phyloP scores from a whole-genome alignment of 2,113 vertebrate species.

The Pseudorasbora parva region DNA sequence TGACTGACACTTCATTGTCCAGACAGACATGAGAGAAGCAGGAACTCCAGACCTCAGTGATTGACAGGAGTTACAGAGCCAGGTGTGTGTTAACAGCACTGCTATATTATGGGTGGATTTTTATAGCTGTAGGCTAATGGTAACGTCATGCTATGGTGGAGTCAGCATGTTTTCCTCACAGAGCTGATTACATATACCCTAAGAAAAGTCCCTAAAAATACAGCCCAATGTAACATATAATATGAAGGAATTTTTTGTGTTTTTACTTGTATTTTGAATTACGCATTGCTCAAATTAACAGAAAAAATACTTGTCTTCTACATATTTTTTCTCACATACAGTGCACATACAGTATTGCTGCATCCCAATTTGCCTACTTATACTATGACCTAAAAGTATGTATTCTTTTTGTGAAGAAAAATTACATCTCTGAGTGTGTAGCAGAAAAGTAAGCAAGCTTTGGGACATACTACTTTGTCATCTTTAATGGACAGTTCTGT shows the following conservation, averaged over 20 bases:
- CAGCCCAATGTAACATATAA: not conserved
- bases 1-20: conserved; percentile 50
- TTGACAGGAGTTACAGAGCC: conserved; percentile 27
- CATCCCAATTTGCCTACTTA: too few species aligned
- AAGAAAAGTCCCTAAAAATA: not conserved
- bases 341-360: not conserved
- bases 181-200: not conserved
- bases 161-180: not conserved
- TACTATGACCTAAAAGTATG: too few species aligned
- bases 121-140: not conserved
- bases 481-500: too few species aligned
- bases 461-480: too few species aligned
- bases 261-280: not conserved
- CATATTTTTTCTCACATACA: not conserved
- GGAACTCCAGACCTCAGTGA: conserved; percentile 31
- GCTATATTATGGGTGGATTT: conserved; percentile 9
- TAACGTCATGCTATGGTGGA: conserved; percentile 15
- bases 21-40: conserved; percentile 40
- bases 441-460: too few species aligned
- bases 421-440: too few species aligned
- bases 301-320: not conserved
- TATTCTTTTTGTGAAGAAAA: too few species aligned
- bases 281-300: not conserved
- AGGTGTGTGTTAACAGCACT: conserved; percentile 47
- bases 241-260: not conserved